Base-by-base conservation (phyloP, 1,140 invertebrate genomes). In the Xylocopa sonorina region DNA sequence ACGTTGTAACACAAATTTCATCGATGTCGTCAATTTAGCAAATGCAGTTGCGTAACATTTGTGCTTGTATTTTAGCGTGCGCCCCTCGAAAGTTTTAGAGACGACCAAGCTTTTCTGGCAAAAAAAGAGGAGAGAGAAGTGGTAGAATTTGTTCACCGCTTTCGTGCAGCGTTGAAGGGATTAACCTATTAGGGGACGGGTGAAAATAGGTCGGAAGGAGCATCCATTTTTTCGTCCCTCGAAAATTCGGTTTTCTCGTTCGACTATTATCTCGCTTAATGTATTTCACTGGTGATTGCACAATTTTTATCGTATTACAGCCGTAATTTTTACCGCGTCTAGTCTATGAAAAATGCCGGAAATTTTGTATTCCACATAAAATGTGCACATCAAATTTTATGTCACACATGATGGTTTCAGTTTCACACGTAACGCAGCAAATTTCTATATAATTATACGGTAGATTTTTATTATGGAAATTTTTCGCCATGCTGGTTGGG, bases 11-110 rank as follows among this genome's bases (percentile, higher is more conserved):
- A n/a, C 32, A 10, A 14, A 21, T 38, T 38, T 34, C n/a, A 60
- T 50, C 48, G 48, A 50, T 16, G n/a, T 24, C 4, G 58, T 41
- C 34, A 62, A 62, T 62, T 62, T 62, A 41, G 32, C 24, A 41
- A 62, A 62, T 62, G 34, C 58, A 38, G 34, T 62, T 41, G n/a
- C 34, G 16, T 12, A 62, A 62, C 58, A n/a, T n/a, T n/a, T n/a
- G n/a, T n/a, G n/a, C n/a, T n/a, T n/a, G n/a, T n/a, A n/a, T n/a
- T n/a, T n/a, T 34, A 24, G 34, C 32, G 32, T 10, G 9, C 18
- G n/a, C 18, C 21, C 12, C 21, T 18, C 55, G 29, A 34, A 29
- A 46, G 46, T 43, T 66, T 27, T 10, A 55, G 18, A 9, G 14
- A 21, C 32, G 21, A 34, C 21, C 29, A 21, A 55, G 34, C 34